These are phyloP conservation scores for Sternotherus odoratus DNA, from an alignment of 2,797 vertebrate species.

Conservation along the genomic window DNA sequence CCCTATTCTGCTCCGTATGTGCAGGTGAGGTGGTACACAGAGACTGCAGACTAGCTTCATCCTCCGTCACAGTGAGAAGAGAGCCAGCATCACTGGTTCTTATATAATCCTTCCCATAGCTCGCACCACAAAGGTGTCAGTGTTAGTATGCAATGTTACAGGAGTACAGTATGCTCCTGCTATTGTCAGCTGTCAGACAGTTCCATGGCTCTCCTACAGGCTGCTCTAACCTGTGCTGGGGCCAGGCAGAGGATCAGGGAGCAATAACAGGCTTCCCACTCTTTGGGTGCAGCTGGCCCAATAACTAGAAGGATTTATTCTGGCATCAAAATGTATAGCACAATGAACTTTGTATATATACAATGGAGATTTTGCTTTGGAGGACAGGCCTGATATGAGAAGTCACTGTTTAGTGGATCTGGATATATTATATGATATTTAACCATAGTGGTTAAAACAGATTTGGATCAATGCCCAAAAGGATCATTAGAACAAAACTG, in stretches of 20 bases:
- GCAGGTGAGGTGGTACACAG: background rate
- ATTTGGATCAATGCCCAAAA: background rate
- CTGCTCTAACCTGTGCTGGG: background rate
- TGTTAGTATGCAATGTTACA: background rate
- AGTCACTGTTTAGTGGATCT: background rate
- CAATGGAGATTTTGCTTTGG: background rate
- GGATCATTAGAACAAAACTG: background rate
- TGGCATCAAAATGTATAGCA: background rate
- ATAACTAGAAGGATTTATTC: background rate
- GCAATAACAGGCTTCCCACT: background rate
- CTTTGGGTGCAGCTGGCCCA: background rate
- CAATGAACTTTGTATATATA: background rate
- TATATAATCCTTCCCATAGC: background rate
- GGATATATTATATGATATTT: background rate
- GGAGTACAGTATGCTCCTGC: background rate
- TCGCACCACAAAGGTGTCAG: background rate
- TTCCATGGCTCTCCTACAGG: background rate
- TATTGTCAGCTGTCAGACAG: background rate
- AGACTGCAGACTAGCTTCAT: background rate
- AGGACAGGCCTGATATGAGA: background rate
- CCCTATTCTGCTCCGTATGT: background rate
- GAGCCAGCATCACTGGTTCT: background rate
- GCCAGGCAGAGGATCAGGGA: too few species aligned
- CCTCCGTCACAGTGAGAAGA: background rate
- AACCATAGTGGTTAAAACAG: background rate